Conservation (phyloP, 2,113 vertebrate species). For the Gymnorhina tibicen region DNA sequence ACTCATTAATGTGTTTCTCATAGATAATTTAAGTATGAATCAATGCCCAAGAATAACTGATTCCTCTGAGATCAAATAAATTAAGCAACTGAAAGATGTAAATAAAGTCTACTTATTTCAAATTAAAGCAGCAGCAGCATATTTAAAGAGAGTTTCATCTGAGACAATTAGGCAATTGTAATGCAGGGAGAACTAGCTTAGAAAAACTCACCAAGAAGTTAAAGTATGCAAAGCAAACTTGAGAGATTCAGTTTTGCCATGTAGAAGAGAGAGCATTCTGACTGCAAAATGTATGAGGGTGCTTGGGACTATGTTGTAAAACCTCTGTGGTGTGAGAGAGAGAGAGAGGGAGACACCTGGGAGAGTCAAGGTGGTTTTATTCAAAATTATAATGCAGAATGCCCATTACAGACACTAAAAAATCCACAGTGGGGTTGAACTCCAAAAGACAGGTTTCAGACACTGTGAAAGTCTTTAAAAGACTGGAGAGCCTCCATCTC, state of each 20-base stretch:
- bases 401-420: background rate
- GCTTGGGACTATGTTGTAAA: background rate
- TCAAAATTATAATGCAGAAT: background rate
- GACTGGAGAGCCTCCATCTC: background rate
- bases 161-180: background rate
- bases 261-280: background rate
- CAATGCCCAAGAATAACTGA: background rate
- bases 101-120: background rate
- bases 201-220: background rate
- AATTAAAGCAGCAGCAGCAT: background rate
- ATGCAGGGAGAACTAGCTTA: background rate
- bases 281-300: background rate
- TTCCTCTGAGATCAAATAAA: background rate
- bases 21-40: background rate
- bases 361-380: background rate
- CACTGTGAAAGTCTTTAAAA: background rate
- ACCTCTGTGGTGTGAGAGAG: background rate
- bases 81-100: background rate
- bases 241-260: background rate
- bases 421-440: accelerated
- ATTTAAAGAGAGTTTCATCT: background rate
- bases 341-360: background rate
- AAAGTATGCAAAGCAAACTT: background rate
- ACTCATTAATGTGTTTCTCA: background rate
- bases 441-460: background rate